A percentile compares a stretch with the other conserved stretches of the same genome.
These are phyloP conservation scores for Amblyjoppa proteus DNA, from an alignment of 2,888 invertebrate genomes.

Conservation along the genomic window DNA sequence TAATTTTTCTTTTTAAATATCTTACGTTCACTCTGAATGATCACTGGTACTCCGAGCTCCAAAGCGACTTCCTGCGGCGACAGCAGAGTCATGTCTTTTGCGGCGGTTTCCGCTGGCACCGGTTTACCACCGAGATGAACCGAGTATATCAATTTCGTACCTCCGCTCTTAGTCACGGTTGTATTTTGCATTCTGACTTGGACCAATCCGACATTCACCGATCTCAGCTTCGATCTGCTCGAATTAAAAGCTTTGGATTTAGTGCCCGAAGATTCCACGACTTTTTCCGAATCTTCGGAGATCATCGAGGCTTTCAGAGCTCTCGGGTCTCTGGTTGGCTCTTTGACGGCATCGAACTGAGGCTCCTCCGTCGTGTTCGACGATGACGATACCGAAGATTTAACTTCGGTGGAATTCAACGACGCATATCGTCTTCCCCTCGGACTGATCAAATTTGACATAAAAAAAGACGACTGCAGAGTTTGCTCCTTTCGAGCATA, in stretches of 20 bases:
- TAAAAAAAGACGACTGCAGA: slow-evolving; percentile 25
- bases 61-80: slow-evolving; percentile 91
- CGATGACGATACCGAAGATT: neutral
- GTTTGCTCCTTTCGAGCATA: neutral
- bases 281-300: slow-evolving; percentile 8
- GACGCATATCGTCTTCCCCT: slow-evolving; percentile 49
- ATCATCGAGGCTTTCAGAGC: slow-evolving; percentile 1
- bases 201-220: slow-evolving; percentile 75
- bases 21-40: slow-evolving; percentile 95
- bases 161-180: slow-evolving; percentile 76
- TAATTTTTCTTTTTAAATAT: slow-evolving; percentile 64
- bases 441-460: slow-evolving; percentile 53
- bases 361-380: slow-evolving; percentile 9
- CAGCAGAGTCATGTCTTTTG: slow-evolving; percentile 93
- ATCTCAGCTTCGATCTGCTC: slow-evolving; percentile 66
- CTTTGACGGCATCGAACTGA: neutral
- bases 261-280: slow-evolving; percentile 31
- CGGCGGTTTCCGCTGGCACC: slow-evolving; percentile 92
- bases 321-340: slow-evolving; percentile 18
- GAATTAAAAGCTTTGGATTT: slow-evolving; percentile 57
- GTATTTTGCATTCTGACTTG: slow-evolving; percentile 83
- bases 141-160: slow-evolving; percentile 89
- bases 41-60: slow-evolving; percentile 91
- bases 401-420: slow-evolving; percentile 11
- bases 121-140: slow-evolving; percentile 93